Percentiles rank a stretch among this genome's conserved stretches.
Evolutionary conservation across 2,113 vertebrate species (phyloP).

Genomic region (Mus spicilegus): DNA sequence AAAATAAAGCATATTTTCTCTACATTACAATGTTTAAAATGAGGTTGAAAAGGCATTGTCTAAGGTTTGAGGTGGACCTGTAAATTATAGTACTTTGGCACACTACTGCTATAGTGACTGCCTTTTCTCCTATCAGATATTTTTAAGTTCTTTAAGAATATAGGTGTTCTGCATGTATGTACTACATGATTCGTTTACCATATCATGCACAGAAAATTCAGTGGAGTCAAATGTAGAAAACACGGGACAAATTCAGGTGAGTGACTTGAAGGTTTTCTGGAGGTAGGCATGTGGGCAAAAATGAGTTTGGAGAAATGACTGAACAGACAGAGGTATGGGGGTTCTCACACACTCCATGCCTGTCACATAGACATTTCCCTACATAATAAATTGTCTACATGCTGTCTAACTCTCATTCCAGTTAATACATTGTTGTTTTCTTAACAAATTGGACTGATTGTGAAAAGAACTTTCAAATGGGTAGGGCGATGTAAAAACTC

Average conservation of each 20-base stretch:
- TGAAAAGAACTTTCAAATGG: background rate
- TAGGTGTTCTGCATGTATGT: background rate
- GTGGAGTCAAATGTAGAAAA: background rate
- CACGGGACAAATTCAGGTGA: background rate
- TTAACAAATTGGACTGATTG: background rate
- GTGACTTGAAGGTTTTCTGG: background rate
- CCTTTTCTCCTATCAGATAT: background rate
- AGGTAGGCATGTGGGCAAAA: background rate
- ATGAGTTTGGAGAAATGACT: background rate
- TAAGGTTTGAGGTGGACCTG: background rate
- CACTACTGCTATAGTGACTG: background rate
- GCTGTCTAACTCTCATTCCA: background rate
- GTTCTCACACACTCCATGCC: background rate
- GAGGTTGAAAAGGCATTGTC: background rate
- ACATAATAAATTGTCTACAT: background rate
- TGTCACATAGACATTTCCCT: background rate
- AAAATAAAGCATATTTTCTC: background rate
- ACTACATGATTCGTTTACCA: conserved; percentile 2
- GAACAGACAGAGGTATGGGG: background rate
- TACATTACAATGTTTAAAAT: background rate
- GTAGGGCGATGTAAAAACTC: background rate
- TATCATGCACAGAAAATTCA: background rate
- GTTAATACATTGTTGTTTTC: background rate
- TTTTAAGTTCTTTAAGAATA: background rate
- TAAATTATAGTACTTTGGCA: background rate